Percentiles rank a stretch among this genome's conserved stretches.
Evolutionary conservation across 2,113 vertebrate species (phyloP).

Genomic region (Seriola quinqueradiata): DNA sequence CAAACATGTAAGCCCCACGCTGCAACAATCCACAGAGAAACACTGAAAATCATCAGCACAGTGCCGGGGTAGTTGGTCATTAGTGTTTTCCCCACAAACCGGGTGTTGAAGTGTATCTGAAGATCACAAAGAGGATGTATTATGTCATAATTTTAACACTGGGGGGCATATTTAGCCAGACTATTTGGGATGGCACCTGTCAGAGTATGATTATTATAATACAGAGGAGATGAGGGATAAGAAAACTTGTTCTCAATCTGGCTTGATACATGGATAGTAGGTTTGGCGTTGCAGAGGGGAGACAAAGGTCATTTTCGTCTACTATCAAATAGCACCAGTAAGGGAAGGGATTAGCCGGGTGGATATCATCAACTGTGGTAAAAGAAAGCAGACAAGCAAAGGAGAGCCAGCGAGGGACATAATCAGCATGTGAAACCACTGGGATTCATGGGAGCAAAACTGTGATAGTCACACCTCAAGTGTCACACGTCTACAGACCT

Average conservation of each 20-base stretch:
- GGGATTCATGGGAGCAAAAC: constrained; percentile 40
- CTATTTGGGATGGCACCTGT: constrained; percentile 64
- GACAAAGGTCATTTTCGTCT: constrained; percentile 68
- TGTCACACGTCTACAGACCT: constrained; percentile 66
- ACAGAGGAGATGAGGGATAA: constrained; percentile 66
- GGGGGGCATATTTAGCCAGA: constrained; percentile 24
- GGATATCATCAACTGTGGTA: constrained; percentile 49
- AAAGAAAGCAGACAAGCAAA: constrained; percentile 55
- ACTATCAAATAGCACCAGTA: constrained; percentile 67
- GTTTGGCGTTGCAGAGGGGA: constrained; percentile 65
- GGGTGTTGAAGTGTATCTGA: constrained; percentile 90
- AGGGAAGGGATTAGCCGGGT: constrained; percentile 67
- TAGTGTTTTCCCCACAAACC: constrained; percentile 95
- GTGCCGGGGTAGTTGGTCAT: constrained; percentile 97
- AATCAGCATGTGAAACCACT: constrained; percentile 48
- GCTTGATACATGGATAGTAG: constrained; percentile 61
- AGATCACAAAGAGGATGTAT: constrained; percentile 33
- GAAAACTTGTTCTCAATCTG: constrained; percentile 68
- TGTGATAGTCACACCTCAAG: constrained; percentile 68
- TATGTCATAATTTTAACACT: constrained; percentile 40
- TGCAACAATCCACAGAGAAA: constrained; percentile 95
- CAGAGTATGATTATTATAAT: constrained; percentile 69
- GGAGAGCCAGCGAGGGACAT: constrained; percentile 47
- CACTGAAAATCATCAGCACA: constrained; percentile 94
- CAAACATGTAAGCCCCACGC: constrained; percentile 96